phyloP scores from a whole-genome alignment of 1,140 invertebrate species.

The Coptotermes formosanus region DNA sequence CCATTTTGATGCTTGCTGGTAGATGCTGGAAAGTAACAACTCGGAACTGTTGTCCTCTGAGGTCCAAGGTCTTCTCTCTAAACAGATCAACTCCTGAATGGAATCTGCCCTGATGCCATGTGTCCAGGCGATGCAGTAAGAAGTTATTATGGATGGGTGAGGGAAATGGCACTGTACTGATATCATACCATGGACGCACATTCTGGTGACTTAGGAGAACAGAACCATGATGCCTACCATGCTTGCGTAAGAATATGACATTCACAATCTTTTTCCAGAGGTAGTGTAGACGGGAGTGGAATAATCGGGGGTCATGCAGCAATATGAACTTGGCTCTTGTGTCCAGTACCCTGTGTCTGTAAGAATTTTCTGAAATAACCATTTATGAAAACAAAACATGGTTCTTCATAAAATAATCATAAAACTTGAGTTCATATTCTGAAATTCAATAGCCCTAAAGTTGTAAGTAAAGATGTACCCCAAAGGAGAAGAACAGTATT shows the following conservation, averaged over 20 bases:
- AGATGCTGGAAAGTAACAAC: slow-evolving; percentile 21
- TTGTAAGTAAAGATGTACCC: too few species aligned
- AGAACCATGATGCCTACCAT: slow-evolving; percentile 39
- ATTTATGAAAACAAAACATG: too few species aligned
- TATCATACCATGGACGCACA: slow-evolving; percentile 57
- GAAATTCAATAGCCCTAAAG: too few species aligned
- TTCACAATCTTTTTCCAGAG: slow-evolving; percentile 76
- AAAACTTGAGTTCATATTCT: too few species aligned
- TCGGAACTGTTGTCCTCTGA: background rate
- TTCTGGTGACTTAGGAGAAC: background rate
- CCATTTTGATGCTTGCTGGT: background rate
- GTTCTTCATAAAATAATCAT: too few species aligned
- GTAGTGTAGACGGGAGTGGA: slow-evolving; percentile 63
- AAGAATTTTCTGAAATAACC: slow-evolving; percentile 36
- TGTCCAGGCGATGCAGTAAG: slow-evolving; percentile 58
- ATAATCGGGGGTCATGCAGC: slow-evolving; percentile 64
- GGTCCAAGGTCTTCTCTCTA: slow-evolving; percentile 36
- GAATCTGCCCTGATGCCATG: slow-evolving; percentile 60
- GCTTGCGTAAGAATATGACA: slow-evolving; percentile 66
- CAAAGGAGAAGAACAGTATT: too few species aligned
- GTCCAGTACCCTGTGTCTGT: slow-evolving; percentile 64
- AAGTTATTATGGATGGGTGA: slow-evolving; percentile 51
- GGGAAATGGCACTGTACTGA: slow-evolving; percentile 71
- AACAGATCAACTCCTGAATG: slow-evolving; percentile 48
- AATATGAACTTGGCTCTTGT: slow-evolving; percentile 67